Conservation (phyloP, 2,888 invertebrate species). For the Ametastegia equiseti region DNA sequence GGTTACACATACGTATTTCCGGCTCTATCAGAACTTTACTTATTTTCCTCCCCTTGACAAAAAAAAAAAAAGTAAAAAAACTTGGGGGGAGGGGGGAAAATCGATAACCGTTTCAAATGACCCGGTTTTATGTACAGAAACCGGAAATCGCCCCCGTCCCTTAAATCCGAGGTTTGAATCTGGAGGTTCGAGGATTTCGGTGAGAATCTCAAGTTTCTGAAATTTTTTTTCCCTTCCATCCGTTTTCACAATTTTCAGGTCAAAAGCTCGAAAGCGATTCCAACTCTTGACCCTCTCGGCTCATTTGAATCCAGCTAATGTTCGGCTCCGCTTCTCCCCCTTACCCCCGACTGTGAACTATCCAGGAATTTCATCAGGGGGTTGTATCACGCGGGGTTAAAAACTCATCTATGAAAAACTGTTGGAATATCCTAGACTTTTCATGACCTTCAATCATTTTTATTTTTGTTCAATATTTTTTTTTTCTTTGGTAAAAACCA, state of each 20-base stretch:
- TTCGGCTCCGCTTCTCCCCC: too few relatives aligned
- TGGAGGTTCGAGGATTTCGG: neutral
- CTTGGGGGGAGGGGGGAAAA: too few relatives aligned
- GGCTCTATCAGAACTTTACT: too few relatives aligned
- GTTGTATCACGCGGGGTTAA: conserved; percentile 24
- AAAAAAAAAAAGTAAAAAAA: too few relatives aligned
- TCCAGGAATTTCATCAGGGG: conserved; percentile 33
- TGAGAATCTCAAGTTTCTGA: neutral
- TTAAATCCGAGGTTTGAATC: neutral
- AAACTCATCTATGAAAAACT: neutral
- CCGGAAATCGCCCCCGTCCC: neutral
- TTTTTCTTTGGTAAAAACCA: too few relatives aligned
- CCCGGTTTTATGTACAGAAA: too few relatives aligned
- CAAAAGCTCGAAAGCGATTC: conserved; percentile 41
- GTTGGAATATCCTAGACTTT: too few relatives aligned
- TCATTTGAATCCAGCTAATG: conserved; percentile 43
- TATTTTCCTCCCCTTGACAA: neutral
- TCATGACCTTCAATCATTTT: too few relatives aligned
- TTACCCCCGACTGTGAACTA: conserved; percentile 15
- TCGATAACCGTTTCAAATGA: too few relatives aligned
- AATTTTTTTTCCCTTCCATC: neutral
- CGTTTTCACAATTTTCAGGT: conserved; percentile 19
- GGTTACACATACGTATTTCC: too few relatives aligned
- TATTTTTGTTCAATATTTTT: too few relatives aligned
- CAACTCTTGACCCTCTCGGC: conserved; percentile 2